A percentile compares a stretch with the other conserved stretches of the same genome.
Conservation (phyloP, 2,113 vertebrate genomes). For the Syngnathus floridae region DNA sequence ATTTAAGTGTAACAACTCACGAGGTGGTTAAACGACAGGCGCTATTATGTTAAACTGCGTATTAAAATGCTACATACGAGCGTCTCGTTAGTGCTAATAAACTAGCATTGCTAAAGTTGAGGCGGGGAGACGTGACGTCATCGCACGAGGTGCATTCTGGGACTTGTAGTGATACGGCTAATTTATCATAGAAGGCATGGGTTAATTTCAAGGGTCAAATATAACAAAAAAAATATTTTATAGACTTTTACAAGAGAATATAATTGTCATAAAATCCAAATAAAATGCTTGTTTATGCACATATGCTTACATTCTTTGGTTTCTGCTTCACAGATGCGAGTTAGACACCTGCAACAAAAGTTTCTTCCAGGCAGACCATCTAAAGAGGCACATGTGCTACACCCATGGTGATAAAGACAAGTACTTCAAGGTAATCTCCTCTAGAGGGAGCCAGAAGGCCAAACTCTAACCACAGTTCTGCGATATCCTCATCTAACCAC, state of each 20-base stretch:
- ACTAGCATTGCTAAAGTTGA: too few species aligned
- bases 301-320: background rate
- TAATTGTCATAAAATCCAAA: too few species aligned
- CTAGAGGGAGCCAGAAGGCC: constrained; percentile 29
- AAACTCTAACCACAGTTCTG: background rate
- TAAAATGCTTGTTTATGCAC: too few species aligned
- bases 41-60: too few species aligned
- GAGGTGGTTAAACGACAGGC: too few species aligned
- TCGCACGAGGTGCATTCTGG: background rate
- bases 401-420: constrained; percentile 45
- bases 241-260: too few species aligned
- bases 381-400: constrained; percentile 60
- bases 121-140: too few species aligned
- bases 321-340: constrained; percentile 53
- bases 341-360: constrained; percentile 34
- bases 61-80: too few species aligned
- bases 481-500: background rate
- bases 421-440: constrained; percentile 67
- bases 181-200: background rate
- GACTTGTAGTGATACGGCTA: background rate
- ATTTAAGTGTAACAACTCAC: too few species aligned
- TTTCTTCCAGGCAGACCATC: constrained; percentile 36
- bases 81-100: too few species aligned
- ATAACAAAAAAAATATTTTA: too few species aligned
- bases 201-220: background rate